Evolutionary conservation across 2,113 vertebrate species (phyloP), one percentile per base, ranked within the genome.

Genomic region (Ctenomys sociabilis): DNA sequence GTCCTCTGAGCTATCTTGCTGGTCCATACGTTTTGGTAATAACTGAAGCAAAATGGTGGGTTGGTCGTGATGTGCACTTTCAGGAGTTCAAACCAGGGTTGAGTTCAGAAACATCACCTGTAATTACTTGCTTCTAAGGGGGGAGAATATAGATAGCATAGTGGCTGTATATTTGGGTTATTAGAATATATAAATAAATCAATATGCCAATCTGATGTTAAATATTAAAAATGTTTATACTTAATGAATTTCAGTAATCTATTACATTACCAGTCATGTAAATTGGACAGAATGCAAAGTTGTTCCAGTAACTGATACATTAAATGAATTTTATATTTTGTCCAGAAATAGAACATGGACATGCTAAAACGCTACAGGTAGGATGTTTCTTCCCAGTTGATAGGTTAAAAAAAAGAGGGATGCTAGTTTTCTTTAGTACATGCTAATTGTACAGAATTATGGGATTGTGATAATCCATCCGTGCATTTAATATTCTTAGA

Each of bases 101-200:
- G 80, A 97, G 97, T 94, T 96, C 88, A 97, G 97, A 98, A 98
- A 97, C 92, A 96, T 95, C 78, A 68, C 97, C 91, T 97, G 94
- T 97, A 98, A 96, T 73, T 94, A 85, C 24, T 73, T 96, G 88
- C 96, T 90, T 97, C 37, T 59, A 88, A 86, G 95, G 64, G 96
- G 78, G 96, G 93, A 94, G 96, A 98, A 97, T 54, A 82, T 37
- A 7, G 21, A 70, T 68, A 2, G 3, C 37, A 0, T 83, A 70
- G 22, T 96, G 95, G 59, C 97, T 95, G 90, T 97, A 93, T 97
- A 96, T 97, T 88, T 93, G 85, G 66, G 92, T 63, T 63, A 63
- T 63, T 28, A 26, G 61, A 63, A 63, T 63, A 63, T 63, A 28
- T 63, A 63, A 35, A 35, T 87, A 88, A 70, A 97, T 92, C 37